These are phyloP conservation scores for Copsychus sechellarum DNA, from an alignment of 2,113 vertebrate genomes.

Conservation along the genomic window DNA sequence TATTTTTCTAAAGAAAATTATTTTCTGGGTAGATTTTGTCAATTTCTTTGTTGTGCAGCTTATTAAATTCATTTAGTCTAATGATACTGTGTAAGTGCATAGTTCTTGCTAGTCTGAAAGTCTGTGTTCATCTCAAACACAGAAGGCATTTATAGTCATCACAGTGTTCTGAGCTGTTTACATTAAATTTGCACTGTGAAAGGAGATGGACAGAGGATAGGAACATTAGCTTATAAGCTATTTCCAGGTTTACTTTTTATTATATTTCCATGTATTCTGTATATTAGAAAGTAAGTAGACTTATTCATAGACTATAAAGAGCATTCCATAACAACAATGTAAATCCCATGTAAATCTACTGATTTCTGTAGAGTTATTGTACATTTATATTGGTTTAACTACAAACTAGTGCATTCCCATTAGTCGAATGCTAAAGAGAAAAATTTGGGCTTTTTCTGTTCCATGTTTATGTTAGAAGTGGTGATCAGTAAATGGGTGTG, in stretches of 20 bases:
- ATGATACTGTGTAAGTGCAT: background rate
- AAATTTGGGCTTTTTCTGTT: background rate
- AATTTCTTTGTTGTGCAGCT: background rate
- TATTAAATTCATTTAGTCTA: background rate
- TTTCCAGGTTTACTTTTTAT: background rate
- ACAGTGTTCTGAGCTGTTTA: background rate
- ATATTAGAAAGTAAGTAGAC: background rate
- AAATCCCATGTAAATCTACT: background rate
- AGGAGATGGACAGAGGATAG: background rate
- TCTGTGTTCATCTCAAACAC: background rate
- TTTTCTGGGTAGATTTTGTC: background rate
- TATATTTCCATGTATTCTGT: background rate
- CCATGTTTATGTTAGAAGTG: background rate
- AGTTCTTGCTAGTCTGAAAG: background rate
- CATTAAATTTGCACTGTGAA: background rate
- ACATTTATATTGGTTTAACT: background rate
- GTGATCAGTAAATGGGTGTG: background rate
- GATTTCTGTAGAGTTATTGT: background rate
- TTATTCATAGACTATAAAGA: background rate
- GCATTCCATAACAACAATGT: background rate
- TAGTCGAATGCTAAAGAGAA: background rate
- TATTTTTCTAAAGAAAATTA: background rate
- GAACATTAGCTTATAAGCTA: background rate
- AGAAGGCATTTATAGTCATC: background rate
- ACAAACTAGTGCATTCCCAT: background rate